Evolutionary conservation across 2,113 vertebrate genomes (phyloP).

Genomic region (Pelobates fuscus): DNA sequence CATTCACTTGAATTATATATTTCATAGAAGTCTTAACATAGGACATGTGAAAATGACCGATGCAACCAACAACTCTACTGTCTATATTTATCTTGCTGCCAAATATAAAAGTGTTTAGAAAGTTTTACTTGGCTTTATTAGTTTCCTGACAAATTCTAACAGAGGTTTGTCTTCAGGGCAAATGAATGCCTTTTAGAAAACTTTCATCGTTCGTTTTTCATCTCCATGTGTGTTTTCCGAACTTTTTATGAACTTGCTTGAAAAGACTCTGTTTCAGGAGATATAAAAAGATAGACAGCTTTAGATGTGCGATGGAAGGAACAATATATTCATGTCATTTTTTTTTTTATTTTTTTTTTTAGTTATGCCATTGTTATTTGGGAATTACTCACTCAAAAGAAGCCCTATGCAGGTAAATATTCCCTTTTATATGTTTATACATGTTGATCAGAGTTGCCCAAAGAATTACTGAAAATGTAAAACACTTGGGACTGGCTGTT

Average conservation of each 20-base stretch:
- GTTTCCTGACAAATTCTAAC: too few species aligned
- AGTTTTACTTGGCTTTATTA: too few species aligned
- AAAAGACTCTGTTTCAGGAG: background rate
- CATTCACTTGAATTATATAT: too few species aligned
- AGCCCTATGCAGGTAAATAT: slow-evolving; percentile 75
- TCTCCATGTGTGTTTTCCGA: background rate
- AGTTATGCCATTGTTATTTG: slow-evolving; percentile 86
- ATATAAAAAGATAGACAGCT: background rate
- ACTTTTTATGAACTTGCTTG: background rate
- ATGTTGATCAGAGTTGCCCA: too few species aligned
- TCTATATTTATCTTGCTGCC: too few species aligned
- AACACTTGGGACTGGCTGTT: too few species aligned
- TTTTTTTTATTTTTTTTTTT: slow-evolving; percentile 26
- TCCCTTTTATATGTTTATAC: background rate
- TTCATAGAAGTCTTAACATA: too few species aligned
- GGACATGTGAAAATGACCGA: too few species aligned
- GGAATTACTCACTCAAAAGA: slow-evolving; percentile 87
- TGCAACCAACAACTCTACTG: too few species aligned
- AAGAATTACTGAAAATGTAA: too few species aligned
- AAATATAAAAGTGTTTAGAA: too few species aligned
- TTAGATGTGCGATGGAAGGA: background rate
- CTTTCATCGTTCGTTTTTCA: background rate
- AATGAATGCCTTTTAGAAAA: background rate
- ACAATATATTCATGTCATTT: background rate
- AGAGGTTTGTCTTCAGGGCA: background rate